Conservation (phyloP, 2,797 vertebrate species). For the Steatocranus sp. region DNA sequence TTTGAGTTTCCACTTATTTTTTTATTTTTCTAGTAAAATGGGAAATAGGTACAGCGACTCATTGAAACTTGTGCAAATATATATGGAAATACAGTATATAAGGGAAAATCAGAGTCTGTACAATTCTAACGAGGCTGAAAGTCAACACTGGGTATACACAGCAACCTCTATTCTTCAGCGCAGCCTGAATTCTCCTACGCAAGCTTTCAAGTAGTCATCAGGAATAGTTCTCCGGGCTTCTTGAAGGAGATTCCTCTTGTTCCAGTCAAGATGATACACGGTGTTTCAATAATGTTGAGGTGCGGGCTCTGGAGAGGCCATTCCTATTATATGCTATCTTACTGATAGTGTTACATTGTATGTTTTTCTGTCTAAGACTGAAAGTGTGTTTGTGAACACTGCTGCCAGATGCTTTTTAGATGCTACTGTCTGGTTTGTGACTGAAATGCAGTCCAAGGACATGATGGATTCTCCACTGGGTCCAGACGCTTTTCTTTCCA, state of each 20-base stretch:
- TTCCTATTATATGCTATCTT: background rate
- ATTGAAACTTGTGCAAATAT: background rate
- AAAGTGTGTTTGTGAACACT: background rate
- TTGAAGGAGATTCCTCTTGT: background rate
- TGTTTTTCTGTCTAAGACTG: background rate
- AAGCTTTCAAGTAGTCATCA: background rate
- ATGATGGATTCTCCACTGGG: background rate
- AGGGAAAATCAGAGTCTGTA: background rate
- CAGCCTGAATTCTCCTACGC: background rate
- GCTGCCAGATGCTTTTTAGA: background rate
- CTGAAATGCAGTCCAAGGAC: background rate
- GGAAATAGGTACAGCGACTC: background rate
- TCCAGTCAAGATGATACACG: background rate
- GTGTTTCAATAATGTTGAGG: background rate
- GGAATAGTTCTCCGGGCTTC: background rate
- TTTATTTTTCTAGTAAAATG: background rate
- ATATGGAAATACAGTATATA: background rate
- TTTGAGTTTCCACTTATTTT: background rate
- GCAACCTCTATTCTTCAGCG: rapidly evolving
- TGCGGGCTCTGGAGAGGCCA: background rate
- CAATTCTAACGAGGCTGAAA: rapidly evolving
- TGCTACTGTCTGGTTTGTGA: background rate
- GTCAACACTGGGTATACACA: background rate
- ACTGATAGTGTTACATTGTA: rapidly evolving
- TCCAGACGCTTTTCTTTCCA: background rate